These are phyloP conservation scores for Venusia cambrica DNA, from an alignment of 2,888 invertebrate species.

Conservation along the genomic window DNA sequence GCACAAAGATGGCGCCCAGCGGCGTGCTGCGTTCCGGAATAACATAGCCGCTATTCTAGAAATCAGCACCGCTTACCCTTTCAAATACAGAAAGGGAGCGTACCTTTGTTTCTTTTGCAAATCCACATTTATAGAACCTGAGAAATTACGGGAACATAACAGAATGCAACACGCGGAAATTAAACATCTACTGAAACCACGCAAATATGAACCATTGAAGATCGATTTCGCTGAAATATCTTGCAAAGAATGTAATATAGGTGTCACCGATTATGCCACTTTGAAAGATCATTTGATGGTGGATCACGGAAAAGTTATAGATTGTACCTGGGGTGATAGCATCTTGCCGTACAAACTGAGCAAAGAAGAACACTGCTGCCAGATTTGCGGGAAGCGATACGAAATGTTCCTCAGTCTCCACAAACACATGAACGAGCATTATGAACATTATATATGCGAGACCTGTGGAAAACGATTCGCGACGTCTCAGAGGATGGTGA, in stretches of 20 bases:
- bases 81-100: constrained; percentile 68
- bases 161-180: constrained; percentile 48
- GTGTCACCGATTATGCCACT: constrained; percentile 50
- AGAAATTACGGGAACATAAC: constrained; percentile 63
- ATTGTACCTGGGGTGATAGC: constrained; percentile 59
- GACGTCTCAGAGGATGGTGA: constrained; percentile 65
- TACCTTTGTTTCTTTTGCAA: constrained; percentile 71
- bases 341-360: constrained; percentile 67
- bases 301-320: constrained; percentile 56
- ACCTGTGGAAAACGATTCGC: constrained; percentile 71
- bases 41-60: constrained; percentile 62
- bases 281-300: constrained; percentile 54
- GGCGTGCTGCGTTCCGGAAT: constrained; percentile 60
- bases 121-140: constrained; percentile 62
- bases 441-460: constrained; percentile 69
- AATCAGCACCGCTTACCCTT: constrained; percentile 66
- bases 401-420: constrained; percentile 70
- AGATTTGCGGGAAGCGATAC: constrained; percentile 66
- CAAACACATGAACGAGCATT: constrained; percentile 74
- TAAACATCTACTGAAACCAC: constrained; percentile 50
- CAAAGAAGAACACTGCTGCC: constrained; percentile 63
- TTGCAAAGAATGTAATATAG: constrained; percentile 57
- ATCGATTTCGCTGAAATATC: constrained; percentile 59
- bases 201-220: constrained; percentile 69
- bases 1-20: constrained; percentile 44